These are phyloP conservation scores for Hoplodrina ambigua DNA, from an alignment of 2,888 invertebrate genomes.

Conservation along the genomic window DNA sequence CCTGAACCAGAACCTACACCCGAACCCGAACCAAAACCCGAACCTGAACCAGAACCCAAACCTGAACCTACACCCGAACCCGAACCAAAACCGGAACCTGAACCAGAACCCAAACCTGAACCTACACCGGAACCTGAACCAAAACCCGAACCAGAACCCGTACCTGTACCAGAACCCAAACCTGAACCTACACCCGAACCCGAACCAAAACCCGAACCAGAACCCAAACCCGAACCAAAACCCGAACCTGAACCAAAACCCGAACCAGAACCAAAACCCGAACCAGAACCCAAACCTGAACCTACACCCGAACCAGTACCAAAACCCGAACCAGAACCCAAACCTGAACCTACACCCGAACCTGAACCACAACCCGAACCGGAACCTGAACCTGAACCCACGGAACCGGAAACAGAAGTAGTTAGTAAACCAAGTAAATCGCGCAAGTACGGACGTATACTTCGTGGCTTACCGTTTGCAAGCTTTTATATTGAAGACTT, in stretches of 20 bases:
- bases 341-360: neutral
- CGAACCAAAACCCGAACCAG: neutral
- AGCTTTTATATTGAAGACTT: neutral
- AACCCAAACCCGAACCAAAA: neutral
- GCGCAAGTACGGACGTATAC: neutral
- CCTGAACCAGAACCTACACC: neutral
- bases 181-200: neutral
- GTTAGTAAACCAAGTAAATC: neutral
- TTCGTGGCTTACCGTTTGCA: neutral
- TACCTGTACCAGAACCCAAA: neutral
- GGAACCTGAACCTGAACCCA: neutral
- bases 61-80: neutral
- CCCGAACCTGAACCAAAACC: neutral
- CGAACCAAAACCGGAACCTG: neutral
- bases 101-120: neutral
- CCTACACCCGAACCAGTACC: neutral
- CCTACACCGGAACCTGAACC: neutral
- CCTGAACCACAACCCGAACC: neutral
- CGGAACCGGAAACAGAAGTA: neutral
- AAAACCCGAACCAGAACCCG: neutral
- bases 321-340: neutral
- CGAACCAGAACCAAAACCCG: too few species aligned
- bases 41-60: neutral
- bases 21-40: neutral
- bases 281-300: neutral